Percentiles rank a stretch among this genome's conserved stretches.
These are phyloP conservation scores for Vesta saturnalis DNA, from an alignment of 2,888 invertebrate genomes.

Conservation along the genomic window DNA sequence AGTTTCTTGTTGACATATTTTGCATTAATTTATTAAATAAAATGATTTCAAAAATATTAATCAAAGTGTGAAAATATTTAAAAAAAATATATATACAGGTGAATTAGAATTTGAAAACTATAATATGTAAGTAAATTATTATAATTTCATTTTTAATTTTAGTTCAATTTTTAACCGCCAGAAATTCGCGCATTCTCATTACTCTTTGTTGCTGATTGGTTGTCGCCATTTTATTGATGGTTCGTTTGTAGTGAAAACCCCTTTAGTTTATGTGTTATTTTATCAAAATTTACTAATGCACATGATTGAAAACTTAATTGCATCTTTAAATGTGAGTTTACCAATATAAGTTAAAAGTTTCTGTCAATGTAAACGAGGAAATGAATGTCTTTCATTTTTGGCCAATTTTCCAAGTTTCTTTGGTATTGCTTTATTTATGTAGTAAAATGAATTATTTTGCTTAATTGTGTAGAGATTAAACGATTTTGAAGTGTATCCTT, in stretches of 20 bases:
- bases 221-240: conserved; percentile 60
- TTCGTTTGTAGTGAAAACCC: conserved; percentile 57
- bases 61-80: too few relatives aligned
- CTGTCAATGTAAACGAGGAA: not conserved
- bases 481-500: too few relatives aligned
- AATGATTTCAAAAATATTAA: too few relatives aligned
- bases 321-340: conserved; percentile 52
- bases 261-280: conserved; percentile 58
- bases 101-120: too few relatives aligned
- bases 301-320: conserved; percentile 47
- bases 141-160: not conserved
- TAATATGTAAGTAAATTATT: too few relatives aligned
- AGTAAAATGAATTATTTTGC: too few relatives aligned
- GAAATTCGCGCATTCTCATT: conserved; percentile 26
- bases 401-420: too few relatives aligned
- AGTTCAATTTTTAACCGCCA: not conserved
- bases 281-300: conserved; percentile 54
- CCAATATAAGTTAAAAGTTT: not conserved
- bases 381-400: not conserved
- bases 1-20: too few relatives aligned
- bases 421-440: not conserved
- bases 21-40: too few relatives aligned
- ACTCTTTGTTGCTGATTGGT: conserved; percentile 51
- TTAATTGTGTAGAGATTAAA: too few relatives aligned
- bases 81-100: too few relatives aligned